A percentile compares a stretch with the other conserved stretches of the same genome.
These are phyloP conservation scores for Argyrosomus regius DNA, from an alignment of 2,797 vertebrate genomes.

Conservation along the genomic window DNA sequence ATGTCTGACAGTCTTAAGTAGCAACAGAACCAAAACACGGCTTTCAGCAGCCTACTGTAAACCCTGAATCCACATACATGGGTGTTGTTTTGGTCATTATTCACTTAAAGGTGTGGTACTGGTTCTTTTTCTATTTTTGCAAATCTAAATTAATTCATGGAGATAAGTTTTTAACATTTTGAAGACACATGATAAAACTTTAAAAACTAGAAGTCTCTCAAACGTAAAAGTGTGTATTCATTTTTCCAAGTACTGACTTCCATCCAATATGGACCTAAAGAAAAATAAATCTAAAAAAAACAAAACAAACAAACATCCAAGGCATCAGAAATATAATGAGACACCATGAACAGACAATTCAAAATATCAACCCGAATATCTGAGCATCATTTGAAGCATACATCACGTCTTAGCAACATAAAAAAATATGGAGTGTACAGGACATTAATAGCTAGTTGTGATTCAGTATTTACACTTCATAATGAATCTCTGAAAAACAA, in stretches of 20 bases:
- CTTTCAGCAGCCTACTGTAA: slow-evolving; percentile 12
- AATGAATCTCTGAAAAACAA: slow-evolving; percentile 71
- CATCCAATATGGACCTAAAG: slow-evolving; percentile 86
- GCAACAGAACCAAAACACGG: not conserved
- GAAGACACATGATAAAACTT: slow-evolving; percentile 48
- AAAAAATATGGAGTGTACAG: slow-evolving; percentile 74
- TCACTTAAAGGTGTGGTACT: slow-evolving; percentile 45
- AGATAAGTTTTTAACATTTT: slow-evolving; percentile 44
- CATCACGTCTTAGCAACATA: slow-evolving; percentile 61
- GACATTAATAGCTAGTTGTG: slow-evolving; percentile 79
- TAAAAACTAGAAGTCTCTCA: slow-evolving; percentile 66
- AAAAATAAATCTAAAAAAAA: slow-evolving; percentile 60
- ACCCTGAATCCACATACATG: slow-evolving; percentile 15
- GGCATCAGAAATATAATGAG: slow-evolving; percentile 73
- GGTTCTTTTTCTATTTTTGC: not conserved
- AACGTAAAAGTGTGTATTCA: slow-evolving; percentile 67
- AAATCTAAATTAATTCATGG: slow-evolving; percentile 31
- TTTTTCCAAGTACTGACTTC: slow-evolving; percentile 76
- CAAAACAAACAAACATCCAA: slow-evolving; percentile 64
- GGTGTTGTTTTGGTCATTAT: slow-evolving; percentile 41
- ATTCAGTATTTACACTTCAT: slow-evolving; percentile 84
- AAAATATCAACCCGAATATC: slow-evolving; percentile 66
- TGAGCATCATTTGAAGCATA: slow-evolving; percentile 64
- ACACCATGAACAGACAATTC: slow-evolving; percentile 72
- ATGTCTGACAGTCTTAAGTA: slow-evolving; percentile 7